phyloP scores from a whole-genome alignment of 2,113 vertebrate genomes.

The Sphaerodactylus townsendi region DNA sequence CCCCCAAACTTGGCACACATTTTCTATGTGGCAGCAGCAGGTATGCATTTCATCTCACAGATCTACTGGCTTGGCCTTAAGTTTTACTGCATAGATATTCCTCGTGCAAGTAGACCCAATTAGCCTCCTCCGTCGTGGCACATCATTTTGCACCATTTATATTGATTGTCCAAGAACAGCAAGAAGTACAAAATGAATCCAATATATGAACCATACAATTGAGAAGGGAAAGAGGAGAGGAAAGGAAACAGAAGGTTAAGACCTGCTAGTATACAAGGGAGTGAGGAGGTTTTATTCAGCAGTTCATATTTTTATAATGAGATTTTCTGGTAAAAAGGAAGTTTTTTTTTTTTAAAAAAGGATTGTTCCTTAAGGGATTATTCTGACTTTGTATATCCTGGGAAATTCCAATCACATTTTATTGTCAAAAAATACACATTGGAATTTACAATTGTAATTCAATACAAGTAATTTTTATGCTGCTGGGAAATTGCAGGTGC shows the following conservation, averaged over 20 bases:
- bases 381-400: not conserved
- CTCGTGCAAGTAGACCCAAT: not conserved
- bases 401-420: not conserved
- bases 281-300: not conserved
- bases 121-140: conserved; percentile 1
- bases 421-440: not conserved
- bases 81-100: conserved; percentile 20
- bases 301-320: conserved; percentile 2
- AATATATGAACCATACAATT: not conserved
- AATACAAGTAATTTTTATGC: not conserved
- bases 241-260: not conserved
- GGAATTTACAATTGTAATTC: not conserved
- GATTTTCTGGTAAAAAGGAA: conserved; percentile 16
- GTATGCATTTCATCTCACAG: too few relatives aligned
- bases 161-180: conserved; percentile 36
- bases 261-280: not conserved
- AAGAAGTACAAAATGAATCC: conserved; percentile 25
- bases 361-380: not conserved
- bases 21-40: too few relatives aligned
- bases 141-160: conserved; percentile 32
- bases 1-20: too few relatives aligned
- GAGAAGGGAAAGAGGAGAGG: conserved; percentile 2
- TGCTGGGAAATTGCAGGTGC: not conserved
- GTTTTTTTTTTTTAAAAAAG: too few relatives aligned
- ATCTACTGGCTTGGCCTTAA: not conserved